phyloP scores from a whole-genome alignment of 2,113 vertebrate species.

The Pipa parva region DNA sequence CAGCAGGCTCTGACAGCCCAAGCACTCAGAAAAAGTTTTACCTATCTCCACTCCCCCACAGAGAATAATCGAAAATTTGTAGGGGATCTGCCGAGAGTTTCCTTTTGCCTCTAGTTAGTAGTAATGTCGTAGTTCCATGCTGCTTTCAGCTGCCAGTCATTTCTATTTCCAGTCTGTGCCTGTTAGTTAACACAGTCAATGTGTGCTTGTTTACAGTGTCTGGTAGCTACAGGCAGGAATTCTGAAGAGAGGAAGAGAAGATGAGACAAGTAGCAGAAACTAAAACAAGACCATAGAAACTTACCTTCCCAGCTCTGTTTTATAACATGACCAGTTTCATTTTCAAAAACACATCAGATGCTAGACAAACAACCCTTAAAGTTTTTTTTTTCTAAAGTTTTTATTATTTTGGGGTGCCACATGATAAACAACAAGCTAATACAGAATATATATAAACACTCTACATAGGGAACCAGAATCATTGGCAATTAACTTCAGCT shows the following conservation, averaged over 20 bases:
- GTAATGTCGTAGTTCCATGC: background rate
- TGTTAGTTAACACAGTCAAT: background rate
- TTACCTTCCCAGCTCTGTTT: background rate
- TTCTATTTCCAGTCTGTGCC: background rate
- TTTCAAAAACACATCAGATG: no score
- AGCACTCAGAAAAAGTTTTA: background rate
- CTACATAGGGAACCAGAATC: no score
- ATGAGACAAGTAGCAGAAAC: background rate
- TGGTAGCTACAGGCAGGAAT: background rate
- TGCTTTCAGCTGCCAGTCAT: background rate
- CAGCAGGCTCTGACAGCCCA: background rate
- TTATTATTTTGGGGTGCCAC: no score
- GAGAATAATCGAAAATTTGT: background rate
- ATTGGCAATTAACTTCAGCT: no score
- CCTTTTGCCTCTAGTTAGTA: background rate
- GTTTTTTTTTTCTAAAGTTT: no score
- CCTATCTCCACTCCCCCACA: background rate
- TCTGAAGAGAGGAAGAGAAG: background rate
- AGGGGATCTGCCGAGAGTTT: background rate
- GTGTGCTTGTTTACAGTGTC: background rate
- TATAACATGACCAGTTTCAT: no score
- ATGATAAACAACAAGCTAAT: no score
- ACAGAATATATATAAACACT: no score
- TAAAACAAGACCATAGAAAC: conserved; percentile 3
- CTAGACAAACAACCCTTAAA: no score